Base-by-base conservation (phyloP, 1,140 invertebrate species). In the Eufriesea mexicana region DNA sequence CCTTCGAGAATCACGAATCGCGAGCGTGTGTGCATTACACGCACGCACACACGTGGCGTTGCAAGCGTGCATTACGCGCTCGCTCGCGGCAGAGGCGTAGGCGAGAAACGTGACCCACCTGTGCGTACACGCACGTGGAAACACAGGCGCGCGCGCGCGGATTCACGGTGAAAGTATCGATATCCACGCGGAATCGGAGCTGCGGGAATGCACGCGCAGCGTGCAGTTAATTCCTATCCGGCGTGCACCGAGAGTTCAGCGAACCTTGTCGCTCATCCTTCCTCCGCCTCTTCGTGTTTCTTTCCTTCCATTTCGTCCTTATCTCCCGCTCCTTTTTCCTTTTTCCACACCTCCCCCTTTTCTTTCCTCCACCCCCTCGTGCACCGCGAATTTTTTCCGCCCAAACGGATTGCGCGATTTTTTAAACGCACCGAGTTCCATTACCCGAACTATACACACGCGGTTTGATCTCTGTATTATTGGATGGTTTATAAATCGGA, bases 91-190 rank as follows among this genome's bases (percentile, higher is more conserved):
- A 28, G 14, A 59, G 9, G 51, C 62, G 55, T 47, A 62, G 78
- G 83, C 78, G 59, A 75, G 83, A 85, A 88, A 87, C 86, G 61
- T 77, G 76, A 88, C 80, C 72, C 87, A 88, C 79, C 87, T 88
- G 87, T 71, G 83, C 55, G 85, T 76, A 64, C 23, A 87, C 78
- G 85, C 86, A 62, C 85, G 85, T 59, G 79, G 47, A 67, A 51
- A 61, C 77, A 70, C 81, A 35, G 35, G 35, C 35, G 35, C 35
- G 25, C 5, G 66, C 55, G 25, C 75, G 35, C 45, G 47, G 83
- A 88, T 88, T 88, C 83, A 88, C 75, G 86, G 86, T 88, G 86
- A 88, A 88, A 88, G 87, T 88, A 88, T 85, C 75, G 79, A 88
- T 87, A 85, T 67, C 67, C 75, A 79, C 71, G 57, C 74, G 77